These are phyloP conservation scores for Euwallacea similis DNA, from an alignment of 1,140 invertebrate genomes.

Conservation along the genomic window DNA sequence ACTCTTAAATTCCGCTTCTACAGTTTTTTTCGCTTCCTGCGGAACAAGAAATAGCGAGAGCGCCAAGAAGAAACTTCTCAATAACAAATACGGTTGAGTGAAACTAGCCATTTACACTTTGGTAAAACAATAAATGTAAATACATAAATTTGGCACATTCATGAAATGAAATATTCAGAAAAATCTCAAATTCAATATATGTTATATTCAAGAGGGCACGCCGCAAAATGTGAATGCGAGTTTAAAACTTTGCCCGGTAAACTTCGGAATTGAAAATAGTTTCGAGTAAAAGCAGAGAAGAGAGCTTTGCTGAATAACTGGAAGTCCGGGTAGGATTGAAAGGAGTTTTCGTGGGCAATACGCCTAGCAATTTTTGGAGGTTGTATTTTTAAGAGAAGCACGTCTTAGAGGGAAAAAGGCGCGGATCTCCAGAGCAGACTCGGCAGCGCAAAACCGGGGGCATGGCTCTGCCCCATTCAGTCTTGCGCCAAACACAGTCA, in stretches of 20 bases:
- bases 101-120: no score
- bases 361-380: slow-evolving; percentile 17
- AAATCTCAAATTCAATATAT: slow-evolving; percentile 2
- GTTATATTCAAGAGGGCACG: neutral
- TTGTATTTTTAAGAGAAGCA: slow-evolving; percentile 20
- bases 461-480: slow-evolving; percentile 38
- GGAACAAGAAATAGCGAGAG: no score
- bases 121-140: no score
- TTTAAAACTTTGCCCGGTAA: slow-evolving; percentile 8
- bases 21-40: no score
- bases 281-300: neutral
- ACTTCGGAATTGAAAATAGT: slow-evolving; percentile 17
- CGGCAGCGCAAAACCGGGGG: slow-evolving; percentile 38
- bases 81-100: no score
- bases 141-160: no score
- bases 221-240: neutral
- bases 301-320: neutral
- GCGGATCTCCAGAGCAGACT: slow-evolving; percentile 33
- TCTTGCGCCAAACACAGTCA: slow-evolving; percentile 43
- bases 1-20: no score
- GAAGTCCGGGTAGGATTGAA: neutral
- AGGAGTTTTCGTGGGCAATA: neutral
- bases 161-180: neutral
- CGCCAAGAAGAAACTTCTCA: no score
- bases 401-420: slow-evolving; percentile 32